Conservation (phyloP, 2,113 vertebrate genomes). For the Apaloderma vittatum region DNA sequence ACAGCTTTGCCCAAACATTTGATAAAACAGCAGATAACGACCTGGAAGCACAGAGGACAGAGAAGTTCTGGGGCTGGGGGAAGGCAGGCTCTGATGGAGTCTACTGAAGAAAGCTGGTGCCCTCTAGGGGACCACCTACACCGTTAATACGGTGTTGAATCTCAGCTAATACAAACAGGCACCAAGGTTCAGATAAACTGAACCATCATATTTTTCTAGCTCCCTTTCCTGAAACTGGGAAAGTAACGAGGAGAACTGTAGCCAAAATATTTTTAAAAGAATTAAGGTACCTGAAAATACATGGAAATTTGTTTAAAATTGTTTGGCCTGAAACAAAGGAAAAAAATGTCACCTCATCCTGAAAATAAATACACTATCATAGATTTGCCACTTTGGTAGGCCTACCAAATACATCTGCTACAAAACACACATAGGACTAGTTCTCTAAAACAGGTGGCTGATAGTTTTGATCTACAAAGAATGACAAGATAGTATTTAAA, state of each 20-base stretch:
- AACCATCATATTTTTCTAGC: not conserved
- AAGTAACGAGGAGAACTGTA: not conserved
- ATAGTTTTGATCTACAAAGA: not conserved
- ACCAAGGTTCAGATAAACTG: not conserved
- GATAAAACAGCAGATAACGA: not conserved
- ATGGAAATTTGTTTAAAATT: not conserved
- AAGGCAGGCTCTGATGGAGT: not conserved
- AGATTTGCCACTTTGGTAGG: not conserved
- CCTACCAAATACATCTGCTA: not conserved
- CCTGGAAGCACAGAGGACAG: not conserved
- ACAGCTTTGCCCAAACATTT: not conserved
- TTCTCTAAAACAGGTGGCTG: not conserved
- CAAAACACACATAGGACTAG: not conserved
- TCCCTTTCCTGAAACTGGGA: not conserved
- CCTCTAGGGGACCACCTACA: not conserved
- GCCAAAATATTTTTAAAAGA: not conserved
- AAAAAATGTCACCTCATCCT: not conserved
- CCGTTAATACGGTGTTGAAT: rapidly evolving
- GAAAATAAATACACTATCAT: not conserved
- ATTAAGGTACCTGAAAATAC: not conserved
- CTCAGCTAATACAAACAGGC: not conserved
- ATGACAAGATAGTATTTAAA: not conserved
- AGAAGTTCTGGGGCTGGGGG: not conserved
- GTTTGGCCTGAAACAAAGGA: not conserved
- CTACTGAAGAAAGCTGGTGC: not conserved